A percentile compares a stretch with the other conserved stretches of the same genome.
Evolutionary conservation across 2,888 invertebrate genomes (phyloP).

Genomic region (Eueremaeus valkanovi): DNA sequence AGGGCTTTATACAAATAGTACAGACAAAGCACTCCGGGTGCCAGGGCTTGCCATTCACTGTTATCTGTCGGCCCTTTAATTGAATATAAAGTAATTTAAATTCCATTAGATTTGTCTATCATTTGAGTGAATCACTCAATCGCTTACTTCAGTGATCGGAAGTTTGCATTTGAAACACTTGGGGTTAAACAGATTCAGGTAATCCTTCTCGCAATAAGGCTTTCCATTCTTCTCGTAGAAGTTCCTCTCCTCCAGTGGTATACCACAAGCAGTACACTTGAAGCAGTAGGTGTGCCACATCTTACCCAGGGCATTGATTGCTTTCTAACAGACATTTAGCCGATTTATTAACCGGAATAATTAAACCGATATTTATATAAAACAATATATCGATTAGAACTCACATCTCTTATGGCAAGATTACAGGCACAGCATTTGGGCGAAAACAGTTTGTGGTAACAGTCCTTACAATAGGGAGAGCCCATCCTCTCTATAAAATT

Average conservation of each 20-base stretch:
- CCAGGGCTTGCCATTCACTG: slow-evolving; percentile 92
- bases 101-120: too few species aligned
- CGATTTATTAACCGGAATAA: neutral
- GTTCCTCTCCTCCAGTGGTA: slow-evolving; percentile 93
- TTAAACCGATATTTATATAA: too few species aligned
- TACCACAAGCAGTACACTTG: slow-evolving; percentile 93
- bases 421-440: slow-evolving; percentile 98
- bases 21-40: slow-evolving; percentile 99
- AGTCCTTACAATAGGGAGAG: slow-evolving; percentile 94
- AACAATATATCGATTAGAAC: neutral
- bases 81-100: neutral
- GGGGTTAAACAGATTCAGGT: slow-evolving; percentile 97
- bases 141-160: slow-evolving; percentile 70
- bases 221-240: slow-evolving; percentile 96
- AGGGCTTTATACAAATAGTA: slow-evolving; percentile 90
- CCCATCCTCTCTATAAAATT: slow-evolving; percentile 98
- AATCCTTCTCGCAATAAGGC: slow-evolving; percentile 95
- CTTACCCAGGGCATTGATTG: slow-evolving; percentile 71
- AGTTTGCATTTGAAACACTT: slow-evolving; percentile 98
- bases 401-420: slow-evolving; percentile 79
- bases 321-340: slow-evolving; percentile 11
- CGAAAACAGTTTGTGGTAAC: slow-evolving; percentile 94
- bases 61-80: slow-evolving; percentile 37
- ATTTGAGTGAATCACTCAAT: neutral
- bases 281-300: slow-evolving; percentile 99